Conservation (phyloP, 2,797 vertebrate genomes). For the Oreortyx pictus region DNA sequence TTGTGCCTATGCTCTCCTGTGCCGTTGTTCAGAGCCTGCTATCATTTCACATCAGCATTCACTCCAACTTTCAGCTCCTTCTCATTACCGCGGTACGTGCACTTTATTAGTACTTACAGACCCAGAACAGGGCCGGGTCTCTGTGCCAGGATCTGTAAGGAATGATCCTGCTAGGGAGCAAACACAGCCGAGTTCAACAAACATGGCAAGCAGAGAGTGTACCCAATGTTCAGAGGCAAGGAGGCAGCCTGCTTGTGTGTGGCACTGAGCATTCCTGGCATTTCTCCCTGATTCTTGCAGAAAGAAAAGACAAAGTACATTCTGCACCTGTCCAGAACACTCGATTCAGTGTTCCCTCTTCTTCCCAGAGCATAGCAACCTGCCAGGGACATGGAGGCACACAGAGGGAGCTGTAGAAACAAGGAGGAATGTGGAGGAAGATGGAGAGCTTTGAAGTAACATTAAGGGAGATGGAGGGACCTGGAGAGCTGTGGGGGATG, state of each 20-base stretch:
- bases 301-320: neutral
- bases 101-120: neutral
- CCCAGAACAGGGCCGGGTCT: neutral
- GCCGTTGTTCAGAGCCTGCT: neutral
- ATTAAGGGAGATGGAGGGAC: no score
- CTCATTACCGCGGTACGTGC: rapidly evolving
- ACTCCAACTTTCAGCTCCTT: constrained; percentile 2
- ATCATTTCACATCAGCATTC: neutral
- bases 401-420: neutral
- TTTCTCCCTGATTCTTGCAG: neutral
- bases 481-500: neutral
- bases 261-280: neutral
- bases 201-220: neutral
- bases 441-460: no score
- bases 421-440: neutral
- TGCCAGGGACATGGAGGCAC: neutral
- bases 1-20: neutral
- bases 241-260: neutral
- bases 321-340: neutral
- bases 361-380: neutral
- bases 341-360: neutral
- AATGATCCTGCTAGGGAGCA: neutral
- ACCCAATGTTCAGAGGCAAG: neutral
- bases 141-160: neutral
- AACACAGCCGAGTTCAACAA: neutral